Conservation (phyloP, 2,888 invertebrate species). For the Pachydiplax longipennis region DNA sequence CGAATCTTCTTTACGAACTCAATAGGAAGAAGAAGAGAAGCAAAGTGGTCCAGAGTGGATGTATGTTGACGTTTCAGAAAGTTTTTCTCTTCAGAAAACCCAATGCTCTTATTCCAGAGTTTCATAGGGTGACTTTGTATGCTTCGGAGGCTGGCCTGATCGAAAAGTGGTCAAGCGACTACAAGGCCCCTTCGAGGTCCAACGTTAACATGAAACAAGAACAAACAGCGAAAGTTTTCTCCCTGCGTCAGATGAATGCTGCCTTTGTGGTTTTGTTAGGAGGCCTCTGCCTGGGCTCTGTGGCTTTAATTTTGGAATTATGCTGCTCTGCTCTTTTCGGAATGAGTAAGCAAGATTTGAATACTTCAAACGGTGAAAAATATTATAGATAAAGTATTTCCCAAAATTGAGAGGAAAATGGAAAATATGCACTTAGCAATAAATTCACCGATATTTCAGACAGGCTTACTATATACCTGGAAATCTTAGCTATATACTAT, state of each 20-base stretch:
- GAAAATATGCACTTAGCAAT: too few species aligned
- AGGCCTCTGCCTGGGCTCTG: background rate
- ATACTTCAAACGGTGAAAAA: too few species aligned
- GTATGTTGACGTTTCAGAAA: background rate
- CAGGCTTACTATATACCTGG: too few species aligned
- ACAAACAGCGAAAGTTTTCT: background rate
- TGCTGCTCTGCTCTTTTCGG: background rate
- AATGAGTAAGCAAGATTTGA: too few species aligned
- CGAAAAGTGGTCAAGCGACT: background rate
- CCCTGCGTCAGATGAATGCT: background rate
- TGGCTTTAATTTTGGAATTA: background rate
- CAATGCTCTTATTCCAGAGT: background rate
- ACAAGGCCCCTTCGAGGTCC: background rate
- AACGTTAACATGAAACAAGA: background rate
- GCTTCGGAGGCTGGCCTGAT: background rate
- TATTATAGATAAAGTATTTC: too few species aligned
- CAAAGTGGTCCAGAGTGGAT: background rate
- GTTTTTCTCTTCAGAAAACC: constrained; percentile 1
- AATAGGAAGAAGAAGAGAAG: background rate
- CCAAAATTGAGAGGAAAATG: too few species aligned
- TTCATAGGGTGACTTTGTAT: background rate
- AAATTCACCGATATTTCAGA: too few species aligned
- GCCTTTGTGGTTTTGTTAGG: background rate
- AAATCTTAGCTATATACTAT: too few species aligned
- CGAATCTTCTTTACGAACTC: background rate